Evolutionary conservation across 2,888 invertebrate species (phyloP).

Genomic region (Melieria omissa): DNA sequence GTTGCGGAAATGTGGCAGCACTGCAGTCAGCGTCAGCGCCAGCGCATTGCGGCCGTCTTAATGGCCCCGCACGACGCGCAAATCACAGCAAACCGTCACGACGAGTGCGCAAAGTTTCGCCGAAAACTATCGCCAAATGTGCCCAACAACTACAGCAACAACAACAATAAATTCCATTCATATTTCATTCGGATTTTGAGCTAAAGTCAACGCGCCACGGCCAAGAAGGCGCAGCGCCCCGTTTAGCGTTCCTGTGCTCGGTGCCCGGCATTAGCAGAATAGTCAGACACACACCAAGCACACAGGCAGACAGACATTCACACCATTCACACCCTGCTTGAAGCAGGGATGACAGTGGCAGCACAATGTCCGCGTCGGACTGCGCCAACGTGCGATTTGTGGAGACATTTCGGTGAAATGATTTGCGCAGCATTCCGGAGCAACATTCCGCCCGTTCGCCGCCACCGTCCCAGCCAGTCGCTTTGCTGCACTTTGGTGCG

Average conservation of each 20-base stretch:
- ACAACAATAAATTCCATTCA: conserved; percentile 21
- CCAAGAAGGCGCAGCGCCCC: background rate
- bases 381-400: conserved; percentile 17
- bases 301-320: background rate
- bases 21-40: too few species aligned
- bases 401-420: conserved; percentile 39
- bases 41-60: too few species aligned
- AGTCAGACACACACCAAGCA: background rate
- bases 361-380: too few species aligned
- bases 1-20: too few species aligned
- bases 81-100: too few species aligned
- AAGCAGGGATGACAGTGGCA: background rate
- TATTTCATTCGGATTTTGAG: background rate
- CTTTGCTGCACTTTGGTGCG: background rate
- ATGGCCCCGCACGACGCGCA: too few species aligned
- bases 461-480: background rate
- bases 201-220: background rate
- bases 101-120: too few species aligned
- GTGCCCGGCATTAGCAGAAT: background rate
- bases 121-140: background rate
- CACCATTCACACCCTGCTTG: background rate
- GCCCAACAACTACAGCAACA: background rate
- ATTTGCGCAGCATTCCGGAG: conserved; percentile 33
- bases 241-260: background rate
- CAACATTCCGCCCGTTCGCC: conserved; percentile 14